These are phyloP conservation scores for Toxotes chatareus DNA, from an alignment of 2,113 vertebrate genomes.

Conservation along the genomic window DNA sequence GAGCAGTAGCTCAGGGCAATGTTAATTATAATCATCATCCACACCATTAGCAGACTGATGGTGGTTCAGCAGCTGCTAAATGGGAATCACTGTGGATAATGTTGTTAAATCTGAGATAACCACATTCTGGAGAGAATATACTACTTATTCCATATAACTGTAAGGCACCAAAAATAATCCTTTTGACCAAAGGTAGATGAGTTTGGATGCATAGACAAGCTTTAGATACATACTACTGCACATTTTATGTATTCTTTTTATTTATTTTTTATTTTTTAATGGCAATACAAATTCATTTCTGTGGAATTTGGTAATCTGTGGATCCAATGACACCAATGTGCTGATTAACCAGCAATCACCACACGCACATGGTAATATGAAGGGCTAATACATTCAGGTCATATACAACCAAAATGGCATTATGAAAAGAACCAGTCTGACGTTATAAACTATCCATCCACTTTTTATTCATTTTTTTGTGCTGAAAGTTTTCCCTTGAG, in stretches of 20 bases:
- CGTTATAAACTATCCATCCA: neutral
- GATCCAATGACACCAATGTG: neutral
- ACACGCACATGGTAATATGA: constrained; percentile 27
- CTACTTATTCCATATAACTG: neutral
- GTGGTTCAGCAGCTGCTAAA: constrained; percentile 45
- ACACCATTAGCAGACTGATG: constrained; percentile 20
- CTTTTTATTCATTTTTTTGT: constrained; percentile 9
- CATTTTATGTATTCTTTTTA: too few relatives aligned
- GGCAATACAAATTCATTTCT: too few relatives aligned
- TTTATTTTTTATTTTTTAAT: too few relatives aligned
- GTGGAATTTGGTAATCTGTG: too few relatives aligned
- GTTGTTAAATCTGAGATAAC: constrained; percentile 15
- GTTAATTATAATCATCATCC: constrained; percentile 51
- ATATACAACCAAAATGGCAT: constrained; percentile 17
- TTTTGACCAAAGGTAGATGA: neutral
- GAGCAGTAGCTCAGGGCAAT: constrained; percentile 28
- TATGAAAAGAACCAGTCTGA: constrained; percentile 25
- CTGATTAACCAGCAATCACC: constrained; percentile 54
- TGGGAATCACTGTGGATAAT: constrained; percentile 35
- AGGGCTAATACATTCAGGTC: constrained; percentile 15
- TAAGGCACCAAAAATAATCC: neutral
- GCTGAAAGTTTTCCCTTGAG: constrained; percentile 3
- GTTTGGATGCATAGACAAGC: neutral
- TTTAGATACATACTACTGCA: neutral
- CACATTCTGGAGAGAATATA: neutral